Base-by-base conservation (phyloP, 2,797 vertebrate genomes). In the Schizothorax lantsangensis region DNA sequence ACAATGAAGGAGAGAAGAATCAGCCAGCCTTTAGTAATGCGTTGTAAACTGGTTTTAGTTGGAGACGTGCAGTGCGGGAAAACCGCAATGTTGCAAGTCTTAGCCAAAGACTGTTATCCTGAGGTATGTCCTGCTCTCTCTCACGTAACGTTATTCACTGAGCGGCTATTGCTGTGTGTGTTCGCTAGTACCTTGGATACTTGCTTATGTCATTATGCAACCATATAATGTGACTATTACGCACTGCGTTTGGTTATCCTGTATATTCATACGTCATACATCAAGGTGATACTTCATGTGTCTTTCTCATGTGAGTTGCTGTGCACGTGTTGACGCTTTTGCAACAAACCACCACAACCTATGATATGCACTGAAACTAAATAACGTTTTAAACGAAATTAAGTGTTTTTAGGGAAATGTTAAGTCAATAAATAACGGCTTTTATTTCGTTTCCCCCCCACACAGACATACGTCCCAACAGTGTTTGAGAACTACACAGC, bases 401-500 rank as follows among this genome's bases (percentile, higher is more conserved):
- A 45, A 30, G 15, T 36, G 45, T 33, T 49, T 36, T 47, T 52
- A 47, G 2, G 26, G 33, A 62, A 17, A 40, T 0, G 30, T 47
- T 68, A 38, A 59, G 33, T n/a, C 11, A n/a, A 12, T 21, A 66
- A 26, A 3, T 54, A 36, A 38, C 14, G 21, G 45, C 17, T 59
- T 66, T 66, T 38, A 26, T 84, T 47, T 54, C 23, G 72, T 78
- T 81, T 52, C 1, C 19, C 15, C 40, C 38, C 4, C 54, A 5
- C 92, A 23, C 89, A 99, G 97, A 98, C 97, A 0, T 98, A 98
- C 17, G 97, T 98, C 90, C 98, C 97, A 49, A 98, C 97, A 12
- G 98, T 99, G 89, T 98, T 99, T 92, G 98, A 99, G 92, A 99
- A 99, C 94, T 99, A 99, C 94, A 98, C 97, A 0, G 96, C 97